Evolutionary conservation across 2,888 invertebrate species (phyloP).

Genomic region (Idaea biselata): DNA sequence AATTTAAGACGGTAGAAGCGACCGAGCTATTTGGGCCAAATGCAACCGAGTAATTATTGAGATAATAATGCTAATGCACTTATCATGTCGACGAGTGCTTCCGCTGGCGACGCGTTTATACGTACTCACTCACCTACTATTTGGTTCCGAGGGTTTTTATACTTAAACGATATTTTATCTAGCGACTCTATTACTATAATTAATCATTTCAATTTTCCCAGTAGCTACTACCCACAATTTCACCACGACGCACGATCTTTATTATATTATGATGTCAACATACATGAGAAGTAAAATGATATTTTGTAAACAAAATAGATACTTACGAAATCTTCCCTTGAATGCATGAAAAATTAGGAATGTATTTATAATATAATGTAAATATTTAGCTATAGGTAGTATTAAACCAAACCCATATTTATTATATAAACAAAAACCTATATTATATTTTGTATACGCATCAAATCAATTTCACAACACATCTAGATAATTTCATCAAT

Average conservation of each 20-base stretch:
- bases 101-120: constrained; percentile 49
- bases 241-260: constrained; percentile 4
- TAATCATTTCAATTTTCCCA: not conserved
- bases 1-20: constrained; percentile 70
- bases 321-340: constrained; percentile 9
- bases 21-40: constrained; percentile 75
- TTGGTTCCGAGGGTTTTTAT: constrained; percentile 41
- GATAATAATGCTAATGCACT: constrained; percentile 81
- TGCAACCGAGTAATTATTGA: constrained; percentile 78
- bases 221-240: constrained; percentile 1
- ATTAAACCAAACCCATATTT: constrained; percentile 11
- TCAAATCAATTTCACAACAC: constrained; percentile 7
- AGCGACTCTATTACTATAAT: constrained; percentile 7
- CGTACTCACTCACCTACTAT: constrained; percentile 18
- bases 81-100: constrained; percentile 77
- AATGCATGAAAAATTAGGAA: constrained; percentile 20
- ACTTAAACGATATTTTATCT: constrained; percentile 2
- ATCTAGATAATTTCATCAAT: constrained; percentile 24
- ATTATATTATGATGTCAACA: too few species aligned
- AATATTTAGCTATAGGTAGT: not conserved
- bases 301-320: constrained; percentile 7
- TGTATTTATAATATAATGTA: constrained; percentile 5
- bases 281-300: constrained; percentile 1
- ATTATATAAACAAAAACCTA: not conserved
- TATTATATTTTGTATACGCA: not conserved